Base-by-base conservation (phyloP, 1,140 invertebrate species). In the Paracyclopina nana region DNA sequence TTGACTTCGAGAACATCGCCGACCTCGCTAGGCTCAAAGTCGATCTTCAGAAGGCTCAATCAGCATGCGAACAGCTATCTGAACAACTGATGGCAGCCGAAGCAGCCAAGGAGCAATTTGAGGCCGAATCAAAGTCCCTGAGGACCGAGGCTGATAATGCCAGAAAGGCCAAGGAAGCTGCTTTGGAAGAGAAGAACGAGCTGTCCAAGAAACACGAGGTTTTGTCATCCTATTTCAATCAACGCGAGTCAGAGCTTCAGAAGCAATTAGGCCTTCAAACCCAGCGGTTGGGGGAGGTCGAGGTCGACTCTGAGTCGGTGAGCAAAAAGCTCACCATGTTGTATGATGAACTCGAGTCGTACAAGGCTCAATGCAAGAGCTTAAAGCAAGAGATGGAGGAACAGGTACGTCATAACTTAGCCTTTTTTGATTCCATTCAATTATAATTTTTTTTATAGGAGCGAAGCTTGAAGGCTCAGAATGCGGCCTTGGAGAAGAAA, bases 321-420 rank as follows among this genome's bases (percentile, higher is more conserved):
- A 28, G 24, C 27, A 48, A 48, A 29, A 26, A 48, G 24, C 27
- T 48, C 20, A 31, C 30, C 11, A 16, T 27, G 4, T 12, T 48
- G 2, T 16, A 28, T 11, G 28, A 48, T 12, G 45, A 48, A 22
- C 14, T 48, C 3, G 45, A 48, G 18, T 48, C 45, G 24, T 52
- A 52, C 18, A 18, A 53, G 2, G 5, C 18, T 11, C 51, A 52
- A 24, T 22, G 50, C 2, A 53, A 50, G 38, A 50, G 44, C 14
- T 25, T 52, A 16, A 49, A 49, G 28, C 16, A 24, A 6, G 51
- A 52, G 24, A 52, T 52, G 51, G 51, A 50, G 49, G 28, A 53
- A 24, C 26, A 14, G 46, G n/a, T n/a, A n/a, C n/a, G n/a, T n/a
- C n/a, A n/a, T n/a, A n/a, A n/a, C n/a, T n/a, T n/a, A 8, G 40